Conservation (phyloP, 2,888 invertebrate species). For the Eledona agricola region DNA sequence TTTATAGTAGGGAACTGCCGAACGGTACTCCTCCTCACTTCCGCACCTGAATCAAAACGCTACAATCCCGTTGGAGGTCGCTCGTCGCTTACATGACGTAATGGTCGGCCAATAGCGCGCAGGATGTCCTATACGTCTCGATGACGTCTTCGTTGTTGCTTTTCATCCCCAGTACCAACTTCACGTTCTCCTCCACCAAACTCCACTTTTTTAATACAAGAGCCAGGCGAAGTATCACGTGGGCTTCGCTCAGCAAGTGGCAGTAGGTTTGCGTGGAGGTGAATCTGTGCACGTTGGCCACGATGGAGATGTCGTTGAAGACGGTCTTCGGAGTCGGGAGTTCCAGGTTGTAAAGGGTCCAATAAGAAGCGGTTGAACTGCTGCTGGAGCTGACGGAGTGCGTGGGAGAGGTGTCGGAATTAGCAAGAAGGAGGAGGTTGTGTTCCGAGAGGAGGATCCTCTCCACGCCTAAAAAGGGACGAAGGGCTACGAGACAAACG, state of each 20-base stretch:
- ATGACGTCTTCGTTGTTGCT: conserved; percentile 60
- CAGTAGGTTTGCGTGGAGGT: conserved; percentile 74
- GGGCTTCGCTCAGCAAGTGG: conserved; percentile 77
- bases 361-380: conserved; percentile 62
- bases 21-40: conserved; percentile 53
- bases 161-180: conserved; percentile 48
- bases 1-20: conserved; percentile 66
- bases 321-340: conserved; percentile 71
- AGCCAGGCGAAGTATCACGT: conserved; percentile 70
- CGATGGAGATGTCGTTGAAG: conserved; percentile 75
- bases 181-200: conserved; percentile 56
- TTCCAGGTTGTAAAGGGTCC: conserved; percentile 79
- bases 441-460: conserved; percentile 64
- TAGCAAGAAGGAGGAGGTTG: conserved; percentile 67
- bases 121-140: conserved; percentile 64
- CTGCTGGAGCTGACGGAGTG: conserved; percentile 60
- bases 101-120: conserved; percentile 68
- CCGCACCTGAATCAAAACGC: conserved; percentile 41
- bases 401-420: conserved; percentile 67
- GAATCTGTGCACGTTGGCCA: conserved; percentile 71
- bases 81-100: conserved; percentile 62
- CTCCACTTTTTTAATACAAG: conserved; percentile 59
- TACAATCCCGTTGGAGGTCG: neutral
- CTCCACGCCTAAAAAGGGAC: conserved; percentile 73
- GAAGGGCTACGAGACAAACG: conserved; percentile 72